A percentile compares a stretch with the other conserved stretches of the same genome.
These are phyloP conservation scores for Hydrolagus affinis DNA, from an alignment of 2,113 vertebrate species.

Conservation along the genomic window DNA sequence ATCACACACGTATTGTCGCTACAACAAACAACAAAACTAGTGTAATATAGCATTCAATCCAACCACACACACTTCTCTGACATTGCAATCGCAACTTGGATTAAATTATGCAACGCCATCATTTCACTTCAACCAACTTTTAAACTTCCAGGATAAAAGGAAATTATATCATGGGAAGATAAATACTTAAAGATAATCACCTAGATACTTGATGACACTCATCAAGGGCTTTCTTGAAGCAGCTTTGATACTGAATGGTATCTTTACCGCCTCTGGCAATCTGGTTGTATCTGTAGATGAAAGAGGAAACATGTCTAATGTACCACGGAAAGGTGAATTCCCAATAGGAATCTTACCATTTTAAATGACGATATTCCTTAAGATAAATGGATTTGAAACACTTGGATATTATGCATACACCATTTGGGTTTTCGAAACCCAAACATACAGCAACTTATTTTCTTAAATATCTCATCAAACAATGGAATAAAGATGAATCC, in stretches of 20 bases:
- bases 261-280: conserved; percentile 74
- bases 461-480: background rate
- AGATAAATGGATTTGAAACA: too few relatives aligned
- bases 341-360: background rate
- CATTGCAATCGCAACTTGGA: too few relatives aligned
- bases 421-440: too few relatives aligned
- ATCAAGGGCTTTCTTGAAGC: conserved; percentile 78
- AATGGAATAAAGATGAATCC: background rate
- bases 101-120: too few relatives aligned
- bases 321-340: background rate
- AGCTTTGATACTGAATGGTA: conserved; percentile 76
- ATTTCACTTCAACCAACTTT: background rate
- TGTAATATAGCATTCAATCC: too few relatives aligned
- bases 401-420: too few relatives aligned
- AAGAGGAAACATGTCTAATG: conserved; percentile 37
- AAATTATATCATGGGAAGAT: conserved; percentile 26
- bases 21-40: too few relatives aligned
- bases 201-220: conserved; percentile 87
- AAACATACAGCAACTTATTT: background rate
- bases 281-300: conserved; percentile 81
- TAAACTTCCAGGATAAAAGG: background rate
- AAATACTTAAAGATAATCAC: conserved; percentile 55
- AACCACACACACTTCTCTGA: too few relatives aligned
- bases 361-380: background rate
- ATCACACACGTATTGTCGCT: too few relatives aligned